phyloP scores from a whole-genome alignment of 2,797 vertebrate species.

The Carduelis carduelis region DNA sequence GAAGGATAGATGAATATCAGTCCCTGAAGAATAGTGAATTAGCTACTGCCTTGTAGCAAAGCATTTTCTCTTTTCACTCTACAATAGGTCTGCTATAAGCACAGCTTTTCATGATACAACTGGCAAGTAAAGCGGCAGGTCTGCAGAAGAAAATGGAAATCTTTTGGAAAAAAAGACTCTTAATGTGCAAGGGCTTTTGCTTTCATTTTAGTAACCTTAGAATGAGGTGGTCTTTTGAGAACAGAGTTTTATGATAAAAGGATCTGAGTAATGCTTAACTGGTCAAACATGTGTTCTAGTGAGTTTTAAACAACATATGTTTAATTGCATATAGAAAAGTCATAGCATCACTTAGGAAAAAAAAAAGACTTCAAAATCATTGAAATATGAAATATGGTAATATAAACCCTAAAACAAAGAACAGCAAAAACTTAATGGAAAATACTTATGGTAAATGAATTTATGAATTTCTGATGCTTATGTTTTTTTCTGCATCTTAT shows the following conservation, averaged over 20 bases:
- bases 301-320: neutral
- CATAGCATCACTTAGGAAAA: neutral
- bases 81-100: constrained; percentile 68
- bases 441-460: neutral
- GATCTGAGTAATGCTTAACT: neutral
- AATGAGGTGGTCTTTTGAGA: constrained; percentile 40
- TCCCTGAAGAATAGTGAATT: constrained; percentile 73
- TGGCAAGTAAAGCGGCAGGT: constrained; percentile 38
- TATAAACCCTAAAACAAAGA: neutral
- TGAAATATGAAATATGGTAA: neutral
- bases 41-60: constrained; percentile 70
- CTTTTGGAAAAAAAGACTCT: constrained; percentile 22
- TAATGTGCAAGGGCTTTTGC: constrained; percentile 14
- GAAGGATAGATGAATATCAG: constrained; percentile 71
- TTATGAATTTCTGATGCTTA: neutral
- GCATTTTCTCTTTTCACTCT: constrained; percentile 64
- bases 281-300: neutral
- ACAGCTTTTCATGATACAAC: constrained; percentile 57
- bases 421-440: neutral
- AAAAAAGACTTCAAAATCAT: neutral
- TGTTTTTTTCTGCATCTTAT: neutral
- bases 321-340: neutral
- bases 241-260: constrained; percentile 21
- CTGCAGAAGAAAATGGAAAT: constrained; percentile 63
- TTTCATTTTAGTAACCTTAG: constrained; percentile 44